Evolutionary conservation across 2,113 vertebrate genomes (phyloP).

Genomic region (Microtus pennsylvanicus): DNA sequence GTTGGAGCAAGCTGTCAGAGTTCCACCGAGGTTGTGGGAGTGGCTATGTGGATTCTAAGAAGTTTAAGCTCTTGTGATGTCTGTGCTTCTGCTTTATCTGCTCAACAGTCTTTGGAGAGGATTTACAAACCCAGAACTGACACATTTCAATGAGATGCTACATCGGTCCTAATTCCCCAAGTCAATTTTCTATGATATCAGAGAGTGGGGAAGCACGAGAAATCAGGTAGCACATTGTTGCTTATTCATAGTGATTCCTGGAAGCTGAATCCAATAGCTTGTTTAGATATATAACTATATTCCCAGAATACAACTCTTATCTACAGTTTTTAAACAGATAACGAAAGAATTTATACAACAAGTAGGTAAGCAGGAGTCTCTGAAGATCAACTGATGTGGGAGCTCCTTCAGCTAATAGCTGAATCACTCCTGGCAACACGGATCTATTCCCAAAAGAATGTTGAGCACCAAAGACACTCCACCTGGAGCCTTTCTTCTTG

Average conservation of each 20-base stretch:
- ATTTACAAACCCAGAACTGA: neutral
- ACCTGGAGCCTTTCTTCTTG: too few relatives aligned
- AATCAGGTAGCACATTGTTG: too few relatives aligned
- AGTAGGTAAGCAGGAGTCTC: neutral
- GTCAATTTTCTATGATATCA: neutral
- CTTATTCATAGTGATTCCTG: neutral
- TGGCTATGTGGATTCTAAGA: neutral
- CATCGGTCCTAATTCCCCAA: neutral
- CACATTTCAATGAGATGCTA: neutral
- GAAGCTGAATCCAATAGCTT: neutral
- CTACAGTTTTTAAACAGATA: neutral
- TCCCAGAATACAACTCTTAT: neutral
- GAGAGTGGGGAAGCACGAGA: neutral
- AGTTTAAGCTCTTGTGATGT: rapidly evolving
- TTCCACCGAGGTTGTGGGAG: too few relatives aligned
- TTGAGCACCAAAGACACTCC: too few relatives aligned
- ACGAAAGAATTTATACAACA: neutral
- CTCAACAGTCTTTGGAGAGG: neutral
- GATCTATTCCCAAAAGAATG: too few relatives aligned
- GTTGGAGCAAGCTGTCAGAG: too few relatives aligned
- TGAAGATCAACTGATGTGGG: neutral
- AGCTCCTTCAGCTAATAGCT: too few relatives aligned
- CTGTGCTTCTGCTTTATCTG: neutral
- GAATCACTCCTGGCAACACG: too few relatives aligned
- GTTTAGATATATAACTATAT: neutral